These are phyloP conservation scores for Eulemur albifrons DNA, from an alignment of 2,797 vertebrate species.

Conservation along the genomic window DNA sequence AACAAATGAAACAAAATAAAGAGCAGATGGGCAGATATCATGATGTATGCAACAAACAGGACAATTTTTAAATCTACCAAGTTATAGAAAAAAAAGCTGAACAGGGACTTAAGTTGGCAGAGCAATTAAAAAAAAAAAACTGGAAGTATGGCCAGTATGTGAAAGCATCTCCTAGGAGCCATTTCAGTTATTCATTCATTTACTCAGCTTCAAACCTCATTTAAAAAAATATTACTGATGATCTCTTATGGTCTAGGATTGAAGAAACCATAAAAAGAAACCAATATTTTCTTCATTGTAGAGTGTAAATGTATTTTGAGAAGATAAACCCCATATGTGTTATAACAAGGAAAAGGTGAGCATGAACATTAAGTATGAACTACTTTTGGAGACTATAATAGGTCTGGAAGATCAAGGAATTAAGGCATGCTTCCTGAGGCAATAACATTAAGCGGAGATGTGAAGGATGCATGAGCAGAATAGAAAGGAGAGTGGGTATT, in stretches of 20 bases:
- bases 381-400: background rate
- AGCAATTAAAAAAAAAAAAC: background rate
- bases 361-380: background rate
- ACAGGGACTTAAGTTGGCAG: background rate
- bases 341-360: background rate
- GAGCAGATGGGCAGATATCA: slow-evolving; percentile 22
- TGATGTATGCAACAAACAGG: background rate
- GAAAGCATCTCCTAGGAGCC: background rate
- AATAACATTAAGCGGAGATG: background rate
- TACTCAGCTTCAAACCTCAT: background rate
- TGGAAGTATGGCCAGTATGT: background rate
- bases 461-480: background rate
- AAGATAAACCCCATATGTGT: background rate
- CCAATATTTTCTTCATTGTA: background rate
- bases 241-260: background rate
- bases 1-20: slow-evolving; percentile 26
- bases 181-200: background rate
- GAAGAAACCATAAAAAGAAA: background rate
- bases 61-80: background rate
- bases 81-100: background rate
- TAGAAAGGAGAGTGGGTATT: background rate
- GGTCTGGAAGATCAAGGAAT: background rate
- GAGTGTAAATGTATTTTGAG: background rate
- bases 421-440: background rate
- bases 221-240: background rate